Evolutionary conservation across 2,888 invertebrate genomes (phyloP), one percentile per base, ranked within the genome.

Genomic region (Brenthis daphne): DNA sequence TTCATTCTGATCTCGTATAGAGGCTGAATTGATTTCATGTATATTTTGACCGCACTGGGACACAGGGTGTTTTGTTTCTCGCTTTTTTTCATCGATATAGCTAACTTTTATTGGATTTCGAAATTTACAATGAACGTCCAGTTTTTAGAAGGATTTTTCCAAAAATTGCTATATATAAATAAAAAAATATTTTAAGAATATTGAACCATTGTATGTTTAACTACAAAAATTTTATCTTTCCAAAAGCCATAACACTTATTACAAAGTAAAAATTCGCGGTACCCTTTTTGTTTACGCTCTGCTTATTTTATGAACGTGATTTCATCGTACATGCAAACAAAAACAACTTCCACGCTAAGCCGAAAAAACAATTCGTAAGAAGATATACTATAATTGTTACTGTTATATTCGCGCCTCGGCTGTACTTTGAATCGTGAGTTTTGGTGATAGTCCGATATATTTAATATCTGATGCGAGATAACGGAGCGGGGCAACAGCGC

Each of bases 11-110:
- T 77, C 76, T 73, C 75, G 78, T 77, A 77, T 76, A 75, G 74
- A 77, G 68, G 72, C 74, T 69, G 78, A 81, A 82, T 81, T 81
- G 80, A 82, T 82, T 82, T 77, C 76, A 71, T 69, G 70, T 70
- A 67, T 65, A 69, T 72, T 70, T 67, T 63, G 58, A 74, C 65
- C 70, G 67, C 61, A 51, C 47, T 57, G 67, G 68, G 70, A 73
- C 65, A 55, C 53, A 56, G 24, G 43, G 29, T 29, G 50, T 57
- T 64, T 69, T 64, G 64, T 61, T 65, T 67, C 67, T 43, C 60
- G 24, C 58, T 33, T 53, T 60, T 68, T 73, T 67, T 69, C 69
- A 61, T 72, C 64, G 51, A 63, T 57, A 68, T 51, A 57, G 43
- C 43, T 47, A 64, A 53, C 43, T 68, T 64, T 64, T 64, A 68